These are phyloP conservation scores for Venustoraphidia nigricollis DNA, from an alignment of 2,888 invertebrate species.

Conservation along the genomic window DNA sequence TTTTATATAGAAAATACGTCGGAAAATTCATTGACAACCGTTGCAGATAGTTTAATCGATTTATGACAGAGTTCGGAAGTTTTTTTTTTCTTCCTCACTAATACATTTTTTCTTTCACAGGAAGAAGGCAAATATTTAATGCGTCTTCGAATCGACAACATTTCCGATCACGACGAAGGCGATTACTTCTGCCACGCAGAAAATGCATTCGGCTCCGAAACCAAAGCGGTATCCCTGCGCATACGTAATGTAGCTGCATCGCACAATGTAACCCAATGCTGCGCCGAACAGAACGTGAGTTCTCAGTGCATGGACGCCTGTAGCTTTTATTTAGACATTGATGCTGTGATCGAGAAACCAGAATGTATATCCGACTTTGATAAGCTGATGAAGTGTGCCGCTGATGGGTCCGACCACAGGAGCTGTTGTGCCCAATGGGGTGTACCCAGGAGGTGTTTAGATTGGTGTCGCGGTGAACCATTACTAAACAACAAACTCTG, in stretches of 20 bases:
- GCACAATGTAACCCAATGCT: slow-evolving; percentile 66
- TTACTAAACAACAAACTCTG: slow-evolving; percentile 49
- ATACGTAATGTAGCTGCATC: slow-evolving; percentile 45
- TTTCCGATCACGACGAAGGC: slow-evolving; percentile 54
- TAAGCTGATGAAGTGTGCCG: slow-evolving; percentile 73
- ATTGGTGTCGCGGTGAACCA: slow-evolving; percentile 70
- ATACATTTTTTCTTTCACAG: slow-evolving; percentile 18
- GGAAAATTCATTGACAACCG: too few species aligned
- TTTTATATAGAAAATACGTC: too few species aligned
- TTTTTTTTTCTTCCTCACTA: background rate
- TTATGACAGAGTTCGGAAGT: background rate
- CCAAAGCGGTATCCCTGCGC: slow-evolving; percentile 57
- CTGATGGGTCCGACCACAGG: slow-evolving; percentile 68
- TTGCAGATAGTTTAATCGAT: background rate
- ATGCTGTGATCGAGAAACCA: slow-evolving; percentile 63
- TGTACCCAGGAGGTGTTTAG: slow-evolving; percentile 66
- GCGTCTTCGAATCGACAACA: slow-evolving; percentile 57
- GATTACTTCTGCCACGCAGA: slow-evolving; percentile 77
- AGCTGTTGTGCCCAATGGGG: slow-evolving; percentile 68
- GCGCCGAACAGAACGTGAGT: slow-evolving; percentile 64
- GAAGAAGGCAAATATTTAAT: slow-evolving; percentile 55
- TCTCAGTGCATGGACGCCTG: slow-evolving; percentile 69
- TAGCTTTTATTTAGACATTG: slow-evolving; percentile 68
- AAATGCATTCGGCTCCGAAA: slow-evolving; percentile 61
- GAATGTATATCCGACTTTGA: slow-evolving; percentile 72